Evolutionary conservation across 2,888 invertebrate species (phyloP).

Genomic region (Danaus chrysippus): DNA sequence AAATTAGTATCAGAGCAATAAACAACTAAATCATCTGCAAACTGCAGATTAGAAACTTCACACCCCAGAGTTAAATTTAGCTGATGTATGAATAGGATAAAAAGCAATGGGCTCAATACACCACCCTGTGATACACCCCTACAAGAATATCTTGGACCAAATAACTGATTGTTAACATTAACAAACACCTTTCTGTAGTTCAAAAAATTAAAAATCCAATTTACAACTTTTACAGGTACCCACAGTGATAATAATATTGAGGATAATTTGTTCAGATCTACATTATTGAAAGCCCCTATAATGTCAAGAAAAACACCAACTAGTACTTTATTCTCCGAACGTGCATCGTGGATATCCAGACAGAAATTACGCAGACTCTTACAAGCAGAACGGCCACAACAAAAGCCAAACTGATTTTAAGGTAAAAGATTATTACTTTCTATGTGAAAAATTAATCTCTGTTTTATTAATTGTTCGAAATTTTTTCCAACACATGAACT

Average conservation of each 20-base stretch:
- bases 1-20: constrained; percentile 5
- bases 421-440: constrained; percentile 22
- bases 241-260: too few species aligned
- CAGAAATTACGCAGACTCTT: constrained; percentile 13
- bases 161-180: constrained; percentile 18
- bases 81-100: constrained; percentile 23
- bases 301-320: constrained; percentile 22
- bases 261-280: too few species aligned
- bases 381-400: constrained; percentile 1
- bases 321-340: constrained; percentile 3
- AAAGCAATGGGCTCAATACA: constrained; percentile 21
- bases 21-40: constrained; percentile 17
- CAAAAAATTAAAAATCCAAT: constrained; percentile 24
- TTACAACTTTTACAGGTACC: constrained; percentile 22
- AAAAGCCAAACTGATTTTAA: constrained; percentile 20
- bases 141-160: constrained; percentile 22
- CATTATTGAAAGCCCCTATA: constrained; percentile 23
- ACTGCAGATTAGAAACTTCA: constrained; percentile 12
- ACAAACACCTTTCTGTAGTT: constrained; percentile 24
- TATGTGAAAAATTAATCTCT: constrained; percentile 17
- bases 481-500: constrained; percentile 19
- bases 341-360: constrained; percentile 11
- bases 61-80: constrained; percentile 22
- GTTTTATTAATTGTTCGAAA: constrained; percentile 22
- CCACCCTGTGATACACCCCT: constrained; percentile 28